Evolutionary conservation across 1,140 invertebrate genomes (phyloP).

Genomic region (Heterodera schachtii): DNA sequence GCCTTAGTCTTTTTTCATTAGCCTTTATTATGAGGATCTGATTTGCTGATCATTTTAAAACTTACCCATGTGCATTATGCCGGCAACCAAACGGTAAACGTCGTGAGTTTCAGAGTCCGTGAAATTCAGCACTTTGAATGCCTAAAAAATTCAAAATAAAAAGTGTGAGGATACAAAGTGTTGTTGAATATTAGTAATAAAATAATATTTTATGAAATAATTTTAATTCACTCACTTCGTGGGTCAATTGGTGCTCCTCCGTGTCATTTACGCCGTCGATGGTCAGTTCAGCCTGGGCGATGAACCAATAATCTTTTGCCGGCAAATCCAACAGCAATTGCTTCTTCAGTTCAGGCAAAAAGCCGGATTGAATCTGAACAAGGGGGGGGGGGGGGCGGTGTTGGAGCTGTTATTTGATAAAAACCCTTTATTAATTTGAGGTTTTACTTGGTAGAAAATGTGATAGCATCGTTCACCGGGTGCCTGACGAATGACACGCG

Average conservation of each 20-base stretch:
- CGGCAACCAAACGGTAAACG: slow-evolving; percentile 92
- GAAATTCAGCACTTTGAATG: slow-evolving; percentile 97
- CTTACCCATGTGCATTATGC: slow-evolving; percentile 86
- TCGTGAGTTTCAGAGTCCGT: slow-evolving; percentile 90
- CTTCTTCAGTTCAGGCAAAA: slow-evolving; percentile 74
- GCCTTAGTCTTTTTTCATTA: too few species aligned
- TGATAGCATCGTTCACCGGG: slow-evolving; percentile 97
- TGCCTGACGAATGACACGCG: slow-evolving; percentile 99
- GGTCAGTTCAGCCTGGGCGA: slow-evolving; percentile 93
- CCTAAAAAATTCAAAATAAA: slow-evolving; percentile 73
- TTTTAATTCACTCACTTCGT: slow-evolving; percentile 75
- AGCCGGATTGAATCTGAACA: slow-evolving; percentile 86
- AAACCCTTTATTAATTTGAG: too few species aligned
- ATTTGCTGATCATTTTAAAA: background rate
- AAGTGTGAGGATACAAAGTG: background rate
- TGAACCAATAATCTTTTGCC: slow-evolving; percentile 71
- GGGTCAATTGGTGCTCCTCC: slow-evolving; percentile 87
- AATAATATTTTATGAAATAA: too few species aligned
- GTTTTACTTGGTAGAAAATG: slow-evolving; percentile 56
- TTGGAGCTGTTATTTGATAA: too few species aligned
- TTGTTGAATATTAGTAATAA: slow-evolving; percentile 1
- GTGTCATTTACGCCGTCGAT: slow-evolving; percentile 86
- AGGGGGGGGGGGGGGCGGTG: too few species aligned
- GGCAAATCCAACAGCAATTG: slow-evolving; percentile 58
- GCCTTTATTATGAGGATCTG: too few species aligned